phyloP scores from a whole-genome alignment of 2,797 vertebrate species.

The Yasuhikotakia modesta region DNA sequence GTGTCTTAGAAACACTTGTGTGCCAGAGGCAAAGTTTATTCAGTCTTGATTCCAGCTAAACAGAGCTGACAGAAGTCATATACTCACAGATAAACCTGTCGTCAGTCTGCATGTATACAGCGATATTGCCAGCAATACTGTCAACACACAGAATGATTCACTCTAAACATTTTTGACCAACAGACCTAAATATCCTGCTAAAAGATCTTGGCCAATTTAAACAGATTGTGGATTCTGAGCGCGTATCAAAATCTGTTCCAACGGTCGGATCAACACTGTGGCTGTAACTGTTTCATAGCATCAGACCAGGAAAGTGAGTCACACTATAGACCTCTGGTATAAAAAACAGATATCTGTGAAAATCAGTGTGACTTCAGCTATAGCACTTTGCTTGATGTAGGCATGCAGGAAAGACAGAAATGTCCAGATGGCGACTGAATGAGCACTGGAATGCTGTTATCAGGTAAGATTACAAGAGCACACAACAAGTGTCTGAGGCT shows the following conservation, averaged over 20 bases:
- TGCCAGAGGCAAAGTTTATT: constrained; percentile 53
- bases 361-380: neutral
- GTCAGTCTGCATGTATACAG: constrained; percentile 40
- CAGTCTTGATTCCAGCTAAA: constrained; percentile 25
- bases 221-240: constrained; percentile 11
- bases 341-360: neutral
- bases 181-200: constrained; percentile 36
- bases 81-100: constrained; percentile 47
- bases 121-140: constrained; percentile 19
- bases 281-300: neutral
- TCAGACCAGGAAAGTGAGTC: neutral
- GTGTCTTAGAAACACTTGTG: constrained; percentile 36
- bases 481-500: constrained; percentile 37
- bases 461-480: constrained; percentile 47
- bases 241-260: constrained; percentile 1
- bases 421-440: constrained; percentile 17
- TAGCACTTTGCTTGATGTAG: neutral
- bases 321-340: neutral
- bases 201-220: constrained; percentile 14
- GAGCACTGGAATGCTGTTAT: constrained; percentile 44
- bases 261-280: neutral
- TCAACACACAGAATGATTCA: constrained; percentile 35
- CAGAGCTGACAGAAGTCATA: constrained; percentile 21
- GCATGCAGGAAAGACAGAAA: constrained; percentile 12
- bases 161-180: constrained; percentile 38